Evolutionary conservation across 2,797 vertebrate genomes (phyloP).

Genomic region (Sebastes glaucus): DNA sequence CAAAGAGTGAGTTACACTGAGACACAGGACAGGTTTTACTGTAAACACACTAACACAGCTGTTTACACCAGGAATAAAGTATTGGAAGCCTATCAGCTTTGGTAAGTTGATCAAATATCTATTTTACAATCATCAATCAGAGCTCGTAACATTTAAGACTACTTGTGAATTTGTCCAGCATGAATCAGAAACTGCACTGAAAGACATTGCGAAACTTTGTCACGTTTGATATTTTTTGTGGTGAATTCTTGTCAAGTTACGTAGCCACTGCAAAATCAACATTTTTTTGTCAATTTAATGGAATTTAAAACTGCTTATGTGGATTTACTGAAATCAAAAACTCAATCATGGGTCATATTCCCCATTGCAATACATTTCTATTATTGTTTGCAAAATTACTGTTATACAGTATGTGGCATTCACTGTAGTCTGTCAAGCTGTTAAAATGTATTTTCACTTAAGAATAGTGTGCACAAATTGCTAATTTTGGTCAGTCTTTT

Average conservation of each 20-base stretch:
- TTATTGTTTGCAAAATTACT: not conserved
- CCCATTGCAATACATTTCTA: not conserved
- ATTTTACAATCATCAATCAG: not conserved
- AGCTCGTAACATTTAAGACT: not conserved
- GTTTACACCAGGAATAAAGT: conserved; percentile 13
- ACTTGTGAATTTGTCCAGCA: not conserved
- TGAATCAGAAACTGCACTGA: not conserved
- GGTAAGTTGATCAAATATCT: conserved; percentile 43
- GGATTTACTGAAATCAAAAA: not conserved
- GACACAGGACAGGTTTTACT: conserved; percentile 25
- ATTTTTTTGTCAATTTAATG: not conserved
- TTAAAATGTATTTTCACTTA: not conserved
- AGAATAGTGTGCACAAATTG: not conserved
- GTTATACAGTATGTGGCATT: not conserved
- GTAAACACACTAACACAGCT: conserved; percentile 15
- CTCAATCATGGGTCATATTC: not conserved
- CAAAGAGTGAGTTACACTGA: conserved; percentile 20
- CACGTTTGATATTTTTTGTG: not conserved
- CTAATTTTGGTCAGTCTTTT: not conserved
- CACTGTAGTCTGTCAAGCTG: not conserved
- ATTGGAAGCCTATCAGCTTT: not conserved
- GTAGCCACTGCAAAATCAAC: not conserved
- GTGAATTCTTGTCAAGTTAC: not conserved
- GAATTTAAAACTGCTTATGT: not conserved
- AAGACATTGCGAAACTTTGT: not conserved